These are phyloP conservation scores for Acomys russatus DNA, from an alignment of 2,797 vertebrate species.

Conservation along the genomic window DNA sequence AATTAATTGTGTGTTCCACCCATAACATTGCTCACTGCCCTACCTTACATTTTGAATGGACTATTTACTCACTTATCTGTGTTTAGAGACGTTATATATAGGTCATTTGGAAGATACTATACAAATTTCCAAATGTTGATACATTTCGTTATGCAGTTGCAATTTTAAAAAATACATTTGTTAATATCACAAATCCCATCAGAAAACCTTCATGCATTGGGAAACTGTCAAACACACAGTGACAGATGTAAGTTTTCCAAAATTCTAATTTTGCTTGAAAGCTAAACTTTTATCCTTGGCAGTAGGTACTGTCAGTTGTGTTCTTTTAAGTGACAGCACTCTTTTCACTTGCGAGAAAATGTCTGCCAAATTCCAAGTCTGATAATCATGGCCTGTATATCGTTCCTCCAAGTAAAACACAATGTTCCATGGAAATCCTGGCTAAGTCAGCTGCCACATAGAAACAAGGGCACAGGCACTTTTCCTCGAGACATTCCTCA, in stretches of 20 bases:
- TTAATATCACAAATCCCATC: conserved; percentile 49
- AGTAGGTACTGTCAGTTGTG: conserved; percentile 72
- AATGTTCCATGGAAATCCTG: conserved; percentile 32
- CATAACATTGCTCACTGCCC: background rate
- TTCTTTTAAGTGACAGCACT: conserved; percentile 71
- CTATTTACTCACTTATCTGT: background rate
- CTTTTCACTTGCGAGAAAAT: conserved; percentile 69
- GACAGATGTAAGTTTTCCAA: conserved; percentile 72
- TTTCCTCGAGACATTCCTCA: background rate
- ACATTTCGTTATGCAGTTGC: conserved; percentile 11
- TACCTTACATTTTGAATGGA: background rate
- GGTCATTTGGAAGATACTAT: conserved; percentile 46
- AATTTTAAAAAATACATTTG: background rate
- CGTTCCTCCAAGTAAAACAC: conserved; percentile 57
- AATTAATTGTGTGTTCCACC: background rate
- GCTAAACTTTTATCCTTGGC: conserved; percentile 71
- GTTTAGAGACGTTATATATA: background rate
- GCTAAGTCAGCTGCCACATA: background rate
- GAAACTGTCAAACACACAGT: conserved; percentile 50
- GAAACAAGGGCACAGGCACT: background rate
- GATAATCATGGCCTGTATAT: conserved; percentile 65
- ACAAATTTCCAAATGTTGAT: conserved; percentile 31
- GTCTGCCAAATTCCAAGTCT: conserved; percentile 67
- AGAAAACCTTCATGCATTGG: conserved; percentile 52
- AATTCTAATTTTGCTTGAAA: conserved; percentile 76